Evolutionary conservation across 2,113 vertebrate genomes (phyloP), one percentile per base, ranked within the genome.

Genomic region (Thamnophis sirtalis): DNA sequence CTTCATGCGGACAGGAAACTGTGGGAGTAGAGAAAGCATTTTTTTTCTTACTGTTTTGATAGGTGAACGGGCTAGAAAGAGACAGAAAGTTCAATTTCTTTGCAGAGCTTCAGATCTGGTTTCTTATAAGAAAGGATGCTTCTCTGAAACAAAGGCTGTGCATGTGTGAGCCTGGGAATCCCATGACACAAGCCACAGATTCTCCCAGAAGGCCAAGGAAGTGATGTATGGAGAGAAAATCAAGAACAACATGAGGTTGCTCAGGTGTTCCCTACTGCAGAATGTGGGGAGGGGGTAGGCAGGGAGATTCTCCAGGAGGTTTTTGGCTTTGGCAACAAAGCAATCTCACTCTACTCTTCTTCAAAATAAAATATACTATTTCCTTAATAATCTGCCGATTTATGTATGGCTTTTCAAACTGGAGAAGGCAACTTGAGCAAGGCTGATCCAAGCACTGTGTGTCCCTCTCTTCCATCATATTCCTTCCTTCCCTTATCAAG

Each of bases 1-100:
- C 80, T 53, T 48, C 22, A 11, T 89, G 48, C 0, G 91, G 88
- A 89, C 88, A 92, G 88, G 91, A 92, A 92, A 49, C 80, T 85
- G 91, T 89, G 80, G 91, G 91, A 92, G 88, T 80, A 51, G 88
- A 89, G 91, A 89, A 92, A 92, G 91, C 55, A n/a, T 33, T 89
- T 88, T 86, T 86, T 43, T 91, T 60, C 50, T 90, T 43, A 89
- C 87, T 92, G 54, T 88, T n/a, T 89, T 43, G 24, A 60, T 80
- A 89, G 88, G 91, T 89, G 48, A 92, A 56, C 7, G 6, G 55
- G 53, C 43, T 28, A 15, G 68, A 87, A 38, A 54, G n/a, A 38
- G 49, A 21, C 48, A 84, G 54, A 11, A 9, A 60, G 54, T 60
- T 80, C 15, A n/a, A 84, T 60, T 54, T 87, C 55, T 91, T 56